Conservation (phyloP, 2,888 invertebrate genomes). For the Cyrtodaria siliqua region DNA sequence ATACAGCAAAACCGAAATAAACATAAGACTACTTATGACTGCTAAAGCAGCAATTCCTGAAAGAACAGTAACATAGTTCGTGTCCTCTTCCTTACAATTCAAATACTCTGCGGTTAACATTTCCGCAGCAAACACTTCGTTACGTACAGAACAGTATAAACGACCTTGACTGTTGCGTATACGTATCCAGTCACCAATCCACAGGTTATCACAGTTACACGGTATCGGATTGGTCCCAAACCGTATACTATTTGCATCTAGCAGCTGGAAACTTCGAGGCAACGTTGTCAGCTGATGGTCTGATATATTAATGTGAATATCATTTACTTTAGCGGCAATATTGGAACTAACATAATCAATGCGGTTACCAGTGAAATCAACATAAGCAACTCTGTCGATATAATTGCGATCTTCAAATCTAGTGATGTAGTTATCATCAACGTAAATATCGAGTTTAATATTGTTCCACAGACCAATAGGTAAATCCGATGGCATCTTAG, state of each 20-base stretch:
- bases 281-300: neutral
- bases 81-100: neutral
- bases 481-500: conserved; percentile 12
- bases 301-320: neutral
- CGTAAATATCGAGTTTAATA: conserved; percentile 15
- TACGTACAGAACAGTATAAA: neutral
- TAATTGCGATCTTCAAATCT: conserved; percentile 22
- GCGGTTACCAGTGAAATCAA: conserved; percentile 22
- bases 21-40: neutral
- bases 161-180: neutral
- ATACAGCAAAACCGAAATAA: neutral
- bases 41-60: neutral
- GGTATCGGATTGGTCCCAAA: neutral
- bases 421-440: conserved; percentile 27
- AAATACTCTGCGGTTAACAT: neutral
- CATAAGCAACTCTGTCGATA: conserved; percentile 14
- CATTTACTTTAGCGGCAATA: neutral
- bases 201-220: neutral
- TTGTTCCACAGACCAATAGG: conserved; percentile 37
- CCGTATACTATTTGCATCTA: neutral
- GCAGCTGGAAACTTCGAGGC: neutral
- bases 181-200: neutral
- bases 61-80: no score
- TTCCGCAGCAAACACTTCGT: neutral
- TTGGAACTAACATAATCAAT: neutral